phyloP scores from a whole-genome alignment of 2,797 vertebrate species.

The Pogoniulus pusillus region DNA sequence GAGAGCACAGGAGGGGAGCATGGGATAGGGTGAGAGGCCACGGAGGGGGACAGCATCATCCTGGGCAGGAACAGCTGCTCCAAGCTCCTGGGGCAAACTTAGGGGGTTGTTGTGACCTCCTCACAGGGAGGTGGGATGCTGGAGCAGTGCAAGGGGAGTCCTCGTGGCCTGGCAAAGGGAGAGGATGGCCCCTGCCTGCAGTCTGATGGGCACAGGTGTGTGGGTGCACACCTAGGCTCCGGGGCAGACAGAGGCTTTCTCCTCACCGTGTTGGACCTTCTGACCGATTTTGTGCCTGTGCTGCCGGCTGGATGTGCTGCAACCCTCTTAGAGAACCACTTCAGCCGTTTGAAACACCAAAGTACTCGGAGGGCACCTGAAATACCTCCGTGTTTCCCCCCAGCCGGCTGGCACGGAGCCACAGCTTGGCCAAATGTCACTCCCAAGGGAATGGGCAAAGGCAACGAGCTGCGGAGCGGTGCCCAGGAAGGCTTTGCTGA shows the following conservation, averaged over 20 bases:
- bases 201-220: accelerated
- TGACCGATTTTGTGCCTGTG: slow-evolving; percentile 43
- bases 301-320: background rate
- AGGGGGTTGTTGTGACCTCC: background rate
- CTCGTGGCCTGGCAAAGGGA: background rate
- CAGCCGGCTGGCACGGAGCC: background rate
- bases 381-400: background rate
- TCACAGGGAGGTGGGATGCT: background rate
- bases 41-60: background rate
- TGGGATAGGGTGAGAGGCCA: background rate
- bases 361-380: slow-evolving; percentile 6
- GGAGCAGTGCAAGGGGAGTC: background rate
- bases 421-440: background rate
- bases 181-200: background rate
- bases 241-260: background rate
- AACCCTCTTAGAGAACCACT: slow-evolving; percentile 24
- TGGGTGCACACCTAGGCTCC: accelerated
- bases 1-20: background rate
- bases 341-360: slow-evolving; percentile 57
- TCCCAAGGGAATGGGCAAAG: background rate
- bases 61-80: background rate
- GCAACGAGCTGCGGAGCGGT: background rate
- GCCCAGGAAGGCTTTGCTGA: background rate
- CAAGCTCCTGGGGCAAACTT: background rate
- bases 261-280: background rate